Percentiles rank a stretch among this genome's conserved stretches.
These are phyloP conservation scores for Morphnarchus princeps DNA, from an alignment of 2,113 vertebrate genomes.

Conservation along the genomic window DNA sequence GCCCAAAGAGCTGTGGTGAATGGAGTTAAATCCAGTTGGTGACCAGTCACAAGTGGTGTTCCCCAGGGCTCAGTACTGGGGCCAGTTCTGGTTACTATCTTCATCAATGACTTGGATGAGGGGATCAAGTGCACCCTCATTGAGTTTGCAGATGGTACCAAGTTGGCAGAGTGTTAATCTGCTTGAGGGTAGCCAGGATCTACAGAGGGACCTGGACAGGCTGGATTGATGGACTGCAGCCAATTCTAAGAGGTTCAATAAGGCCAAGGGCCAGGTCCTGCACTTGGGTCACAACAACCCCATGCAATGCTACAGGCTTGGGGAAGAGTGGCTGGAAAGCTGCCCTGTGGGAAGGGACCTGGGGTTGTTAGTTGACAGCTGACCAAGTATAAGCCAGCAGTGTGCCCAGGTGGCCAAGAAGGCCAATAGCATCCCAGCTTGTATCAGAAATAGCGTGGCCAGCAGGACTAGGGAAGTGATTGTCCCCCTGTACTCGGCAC, in stretches of 20 bases:
- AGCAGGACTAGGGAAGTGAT: too few relatives aligned
- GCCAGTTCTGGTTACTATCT: neutral
- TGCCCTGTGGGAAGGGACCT: too few relatives aligned
- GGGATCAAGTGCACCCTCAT: neutral
- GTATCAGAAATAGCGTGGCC: too few relatives aligned
- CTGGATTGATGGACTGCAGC: neutral
- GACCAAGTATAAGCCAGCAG: too few relatives aligned
- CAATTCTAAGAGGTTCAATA: neutral
- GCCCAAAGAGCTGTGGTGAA: neutral
- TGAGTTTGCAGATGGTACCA: neutral
- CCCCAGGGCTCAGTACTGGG: neutral
- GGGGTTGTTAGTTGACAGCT: too few relatives aligned
- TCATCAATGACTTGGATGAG: neutral
- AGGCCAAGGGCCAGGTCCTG: neutral
- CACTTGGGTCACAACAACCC: neutral
- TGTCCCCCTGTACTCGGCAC: too few relatives aligned
- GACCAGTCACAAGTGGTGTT: neutral
- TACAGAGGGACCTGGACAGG: neutral
- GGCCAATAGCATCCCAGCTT: too few relatives aligned
- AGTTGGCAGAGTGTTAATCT: neutral
- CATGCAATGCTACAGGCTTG: neutral
- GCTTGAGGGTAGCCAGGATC: neutral
- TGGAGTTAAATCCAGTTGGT: neutral
- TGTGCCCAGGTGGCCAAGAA: too few relatives aligned
- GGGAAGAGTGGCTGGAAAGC: too few relatives aligned